Percentiles rank a stretch among this genome's conserved stretches.
Evolutionary conservation across 2,888 invertebrate species (phyloP).

Genomic region (Cristatella mucedo): DNA sequence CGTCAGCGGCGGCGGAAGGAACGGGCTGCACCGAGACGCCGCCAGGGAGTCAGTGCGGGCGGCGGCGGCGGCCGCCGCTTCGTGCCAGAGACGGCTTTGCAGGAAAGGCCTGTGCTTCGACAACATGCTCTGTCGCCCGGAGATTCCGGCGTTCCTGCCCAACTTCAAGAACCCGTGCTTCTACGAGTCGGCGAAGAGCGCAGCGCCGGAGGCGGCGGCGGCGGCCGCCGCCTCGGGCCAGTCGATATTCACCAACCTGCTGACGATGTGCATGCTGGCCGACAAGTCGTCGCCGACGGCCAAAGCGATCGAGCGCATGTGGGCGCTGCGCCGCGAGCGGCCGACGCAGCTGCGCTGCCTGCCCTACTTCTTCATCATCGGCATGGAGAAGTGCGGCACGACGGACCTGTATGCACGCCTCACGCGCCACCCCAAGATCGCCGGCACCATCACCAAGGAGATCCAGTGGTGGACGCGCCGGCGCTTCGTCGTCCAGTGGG

Average conservation of each 20-base stretch:
- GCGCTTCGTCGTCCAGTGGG: not conserved
- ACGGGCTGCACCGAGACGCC: no score
- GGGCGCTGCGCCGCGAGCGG: no score
- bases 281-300: no score
- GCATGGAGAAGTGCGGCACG: constrained; percentile 6
- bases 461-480: constrained; percentile 5
- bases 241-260: no score
- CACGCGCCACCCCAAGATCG: constrained; percentile 12
- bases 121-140: constrained; percentile 3
- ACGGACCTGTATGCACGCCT: constrained; percentile 11
- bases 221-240: no score
- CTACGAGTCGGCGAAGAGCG: constrained; percentile 2
- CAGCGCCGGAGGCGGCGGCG: no score
- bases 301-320: no score
- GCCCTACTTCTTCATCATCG: constrained; percentile 3
- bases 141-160: constrained; percentile 9
- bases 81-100: no score
- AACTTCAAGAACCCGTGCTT: constrained; percentile 10
- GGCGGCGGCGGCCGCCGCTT: no score
- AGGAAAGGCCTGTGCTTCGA: constrained; percentile 2
- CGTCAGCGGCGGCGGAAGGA: no score
- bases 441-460: constrained; percentile 10
- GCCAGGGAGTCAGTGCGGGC: no score
- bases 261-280: no score
- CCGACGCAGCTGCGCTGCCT: constrained; percentile 2